phyloP scores from a whole-genome alignment of 2,797 vertebrate genomes.

The Lacerta viridis region DNA sequence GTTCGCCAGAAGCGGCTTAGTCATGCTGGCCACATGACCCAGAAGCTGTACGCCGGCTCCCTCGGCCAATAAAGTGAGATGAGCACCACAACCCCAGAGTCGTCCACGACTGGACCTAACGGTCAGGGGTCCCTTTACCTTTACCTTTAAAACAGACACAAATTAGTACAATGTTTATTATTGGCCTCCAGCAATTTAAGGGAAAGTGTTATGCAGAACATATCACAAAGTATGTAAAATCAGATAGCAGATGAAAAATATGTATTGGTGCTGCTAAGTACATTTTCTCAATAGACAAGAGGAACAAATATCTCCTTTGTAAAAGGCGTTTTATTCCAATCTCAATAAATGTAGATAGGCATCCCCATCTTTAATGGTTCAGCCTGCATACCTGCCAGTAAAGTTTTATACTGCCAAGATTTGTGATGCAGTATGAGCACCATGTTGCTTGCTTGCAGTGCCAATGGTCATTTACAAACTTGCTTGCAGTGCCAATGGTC shows the following conservation, averaged over 20 bases:
- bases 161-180: neutral
- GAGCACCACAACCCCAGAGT: no score
- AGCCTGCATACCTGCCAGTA: neutral
- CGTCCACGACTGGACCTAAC: no score
- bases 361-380: neutral
- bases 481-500: neutral
- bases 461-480: neutral
- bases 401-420: neutral
- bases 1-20: no score
- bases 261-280: neutral
- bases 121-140: no score
- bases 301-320: neutral
- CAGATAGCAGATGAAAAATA: neutral
- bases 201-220: neutral
- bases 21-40: no score
- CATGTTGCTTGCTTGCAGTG: neutral
- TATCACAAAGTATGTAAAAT: neutral
- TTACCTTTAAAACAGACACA: neutral
- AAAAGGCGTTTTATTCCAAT: neutral
- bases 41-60: no score
- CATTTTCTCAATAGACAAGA: neutral
- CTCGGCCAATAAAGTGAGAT: no score
- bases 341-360: neutral
- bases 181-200: neutral
- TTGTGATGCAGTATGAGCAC: neutral